Base-by-base conservation (phyloP, 2,888 invertebrate genomes). In the Liodrosophila aerea region DNA sequence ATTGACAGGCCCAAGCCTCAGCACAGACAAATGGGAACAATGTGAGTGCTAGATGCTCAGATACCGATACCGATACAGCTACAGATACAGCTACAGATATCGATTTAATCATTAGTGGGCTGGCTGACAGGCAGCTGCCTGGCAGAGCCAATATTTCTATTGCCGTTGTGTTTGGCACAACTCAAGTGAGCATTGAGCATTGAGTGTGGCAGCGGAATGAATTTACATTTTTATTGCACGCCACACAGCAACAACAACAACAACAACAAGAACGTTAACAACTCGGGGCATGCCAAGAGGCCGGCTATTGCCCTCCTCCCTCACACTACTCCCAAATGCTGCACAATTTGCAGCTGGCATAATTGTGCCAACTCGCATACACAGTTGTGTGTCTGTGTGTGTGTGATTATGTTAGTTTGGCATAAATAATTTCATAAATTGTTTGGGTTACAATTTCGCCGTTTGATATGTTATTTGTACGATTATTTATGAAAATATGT, bases 61-160 rank as follows among this genome's bases (percentile, higher is more conserved):
- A 46, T 73, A 62, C 43, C 51, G 50, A 53, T 50, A 52, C 33
- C 50, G 43, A 50, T 39, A 27, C 53, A 46, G 30, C 37, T 11
- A 15, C 22, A 7, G 11, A 47, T 58, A 49, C 46, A 60, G 60
- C 67, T 76, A 64, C 52, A 71, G 76, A 69, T 85, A 78, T 78
- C 86, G 78, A 78, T 78, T 78, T 78, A 78, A 85, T 85, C 85
- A 78, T 78, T 78, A 78, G 86, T 72, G 64, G 58, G 56, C 47
- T 51, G 36, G 39, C 67, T 52, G 39, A 52, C 50, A 50, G 49
- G n/a, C 45, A 41, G 18, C 50, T 22, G 16, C 37, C 34, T 34
- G 34, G 9, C 11, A 12, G 11, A 12, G 15, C 43, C 13, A 30
- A 30, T 18, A 33, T 41, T 31, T 31, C 40, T 34, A 29, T 40